Evolutionary conservation across 2,113 vertebrate species (phyloP).

Genomic region (Herpailurus yagouaroundi): DNA sequence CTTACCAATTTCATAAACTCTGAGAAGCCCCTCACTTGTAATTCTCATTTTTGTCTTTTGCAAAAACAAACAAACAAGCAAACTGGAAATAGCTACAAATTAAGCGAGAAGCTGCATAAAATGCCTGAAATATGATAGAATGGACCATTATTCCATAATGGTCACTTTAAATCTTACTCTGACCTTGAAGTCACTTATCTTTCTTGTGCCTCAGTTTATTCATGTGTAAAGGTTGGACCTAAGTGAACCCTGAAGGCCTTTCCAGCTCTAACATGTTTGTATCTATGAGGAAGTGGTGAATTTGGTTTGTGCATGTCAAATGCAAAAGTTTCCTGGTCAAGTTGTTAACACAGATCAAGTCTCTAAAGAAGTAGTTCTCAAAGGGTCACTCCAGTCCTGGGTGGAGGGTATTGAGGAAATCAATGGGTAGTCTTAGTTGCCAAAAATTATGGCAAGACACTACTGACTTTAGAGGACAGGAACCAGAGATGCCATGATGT

Average conservation of each 20-base stretch:
- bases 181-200: background rate
- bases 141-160: background rate
- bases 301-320: background rate
- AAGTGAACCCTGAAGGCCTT: background rate
- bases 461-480: background rate
- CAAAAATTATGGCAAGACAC: background rate
- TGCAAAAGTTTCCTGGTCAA: background rate
- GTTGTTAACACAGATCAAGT: background rate
- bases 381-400: background rate
- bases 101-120: background rate
- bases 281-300: background rate
- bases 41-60: background rate
- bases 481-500: background rate
- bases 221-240: background rate
- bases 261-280: background rate
- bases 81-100: background rate
- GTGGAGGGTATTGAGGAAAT: background rate
- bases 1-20: background rate
- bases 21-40: background rate
- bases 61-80: background rate
- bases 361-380: background rate
- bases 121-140: background rate
- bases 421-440: background rate
- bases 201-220: conserved; percentile 1
- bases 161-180: background rate